phyloP scores from a whole-genome alignment of 2,113 vertebrate genomes.

The Choloepus hoffmanni region DNA sequence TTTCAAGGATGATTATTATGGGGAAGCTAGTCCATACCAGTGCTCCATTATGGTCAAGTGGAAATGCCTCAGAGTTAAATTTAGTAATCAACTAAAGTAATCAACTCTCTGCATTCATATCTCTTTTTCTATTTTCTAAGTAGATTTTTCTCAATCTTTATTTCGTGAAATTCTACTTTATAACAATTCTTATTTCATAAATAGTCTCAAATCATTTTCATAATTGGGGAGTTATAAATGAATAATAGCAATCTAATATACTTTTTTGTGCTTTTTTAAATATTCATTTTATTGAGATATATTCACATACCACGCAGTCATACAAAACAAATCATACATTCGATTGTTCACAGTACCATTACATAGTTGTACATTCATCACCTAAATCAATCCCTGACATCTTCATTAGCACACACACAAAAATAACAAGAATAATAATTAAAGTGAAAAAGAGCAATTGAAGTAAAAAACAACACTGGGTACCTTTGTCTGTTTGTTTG shows the following conservation, averaged over 20 bases:
- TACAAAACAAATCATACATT: too few species aligned
- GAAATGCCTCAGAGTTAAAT: neutral
- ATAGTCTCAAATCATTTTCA: neutral
- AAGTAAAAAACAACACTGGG: too few species aligned
- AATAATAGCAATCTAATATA: neutral
- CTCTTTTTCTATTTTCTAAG: neutral
- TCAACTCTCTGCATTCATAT: neutral
- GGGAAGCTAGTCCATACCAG: neutral
- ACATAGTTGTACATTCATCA: too few species aligned
- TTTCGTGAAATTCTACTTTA: neutral
- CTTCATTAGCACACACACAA: too few species aligned
- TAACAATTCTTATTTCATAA: neutral
- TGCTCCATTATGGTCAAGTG: neutral
- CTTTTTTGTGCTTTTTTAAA: too few species aligned
- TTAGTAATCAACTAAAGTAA: neutral
- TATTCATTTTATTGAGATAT: too few species aligned
- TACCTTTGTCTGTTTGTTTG: too few species aligned
- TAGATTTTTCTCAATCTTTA: neutral
- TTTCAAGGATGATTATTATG: neutral
- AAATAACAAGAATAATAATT: too few species aligned
- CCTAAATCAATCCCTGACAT: too few species aligned
- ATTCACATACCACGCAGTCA: too few species aligned
- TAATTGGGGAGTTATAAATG: neutral
- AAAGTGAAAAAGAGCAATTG: too few species aligned
- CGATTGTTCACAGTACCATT: too few species aligned